Evolutionary conservation across 2,113 vertebrate genomes (phyloP), one percentile per base, ranked within the genome.

Genomic region (Microtus pennsylvanicus): DNA sequence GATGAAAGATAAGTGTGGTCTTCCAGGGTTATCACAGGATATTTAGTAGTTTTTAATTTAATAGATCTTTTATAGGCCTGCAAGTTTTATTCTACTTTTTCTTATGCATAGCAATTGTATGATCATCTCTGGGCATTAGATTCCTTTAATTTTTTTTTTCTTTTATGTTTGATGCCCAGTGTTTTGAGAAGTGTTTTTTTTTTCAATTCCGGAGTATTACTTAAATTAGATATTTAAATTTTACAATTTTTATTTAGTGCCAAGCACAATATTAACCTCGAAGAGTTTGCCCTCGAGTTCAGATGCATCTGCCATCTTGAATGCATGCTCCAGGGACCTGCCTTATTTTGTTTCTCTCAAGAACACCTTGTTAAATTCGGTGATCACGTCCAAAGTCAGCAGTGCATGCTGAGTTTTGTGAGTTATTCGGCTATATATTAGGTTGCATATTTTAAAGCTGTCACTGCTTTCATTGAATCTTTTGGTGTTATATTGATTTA

Each of bases 351-450:
- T 96, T 98, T 98, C 78, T 97, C 87, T 98, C 97, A 96, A 55
- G 83, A 96, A 97, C 98, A 98, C 98, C 97, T 98, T 97, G 97
- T 98, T 97, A 97, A 98, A 96, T 92, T 74, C 90, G 78, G 96
- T 89, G 87, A 90, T 97, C 96, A 96, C 96, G 94, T 97, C 98
- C 98, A 97, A 98, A 97, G 91, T 98, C 98, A 98, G 97, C 98
- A 98, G 52, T 96, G 75, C 97, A 96, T 96, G 97, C 98, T 97
- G 97, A 97, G 97, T 91, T 95, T 95, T 82, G 38, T 92, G 96
- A 96, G 87, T 95, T 96, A 93, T 91, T 96, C 95, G 95, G 93
- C 97, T 96, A 86, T 95, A 96, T 94, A 65, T 96, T 96, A 90
- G 96, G 82, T 91, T 96, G 96, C 96, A 72, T 93, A 97, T 97